These are phyloP conservation scores for Trematomus bernacchii DNA, from an alignment of 2,797 vertebrate species.

Conservation along the genomic window DNA sequence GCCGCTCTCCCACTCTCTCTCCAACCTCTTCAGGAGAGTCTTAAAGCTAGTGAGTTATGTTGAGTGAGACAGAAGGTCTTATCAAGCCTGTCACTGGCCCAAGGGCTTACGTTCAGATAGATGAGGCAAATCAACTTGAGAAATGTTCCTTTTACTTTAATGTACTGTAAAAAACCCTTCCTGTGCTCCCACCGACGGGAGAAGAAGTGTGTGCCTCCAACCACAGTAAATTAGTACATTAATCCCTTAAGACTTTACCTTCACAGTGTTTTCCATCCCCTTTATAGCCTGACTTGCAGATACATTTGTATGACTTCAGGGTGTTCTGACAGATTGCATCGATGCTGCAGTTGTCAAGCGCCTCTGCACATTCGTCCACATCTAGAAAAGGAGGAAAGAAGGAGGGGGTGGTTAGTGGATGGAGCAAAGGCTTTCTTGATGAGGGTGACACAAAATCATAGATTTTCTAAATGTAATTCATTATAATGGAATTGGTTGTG, in stretches of 20 bases:
- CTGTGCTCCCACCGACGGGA: not conserved
- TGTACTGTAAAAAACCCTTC: constrained; percentile 27
- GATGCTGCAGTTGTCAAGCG: constrained; percentile 97
- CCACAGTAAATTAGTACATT: constrained; percentile 37
- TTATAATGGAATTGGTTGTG: constrained; percentile 3
- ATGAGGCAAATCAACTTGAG: constrained; percentile 47
- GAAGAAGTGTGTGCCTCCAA: constrained; percentile 18
- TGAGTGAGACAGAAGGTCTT: constrained; percentile 69
- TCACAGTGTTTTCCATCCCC: constrained; percentile 98
- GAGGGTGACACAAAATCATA: not conserved
- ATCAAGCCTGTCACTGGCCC: constrained; percentile 54
- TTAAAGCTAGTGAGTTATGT: constrained; percentile 73
- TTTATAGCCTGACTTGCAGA: constrained; percentile 99
- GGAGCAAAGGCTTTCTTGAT: constrained; percentile 4
- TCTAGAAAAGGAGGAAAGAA: constrained; percentile 80
- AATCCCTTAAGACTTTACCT: constrained; percentile 84
- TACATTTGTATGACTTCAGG: constrained; percentile 96
- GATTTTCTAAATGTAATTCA: not conserved
- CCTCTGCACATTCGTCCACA: constrained; percentile 97
- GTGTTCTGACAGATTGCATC: constrained; percentile 99
- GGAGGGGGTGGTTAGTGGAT: constrained; percentile 15
- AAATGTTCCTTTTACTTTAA: constrained; percentile 38
- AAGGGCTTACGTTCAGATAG: constrained; percentile 37
- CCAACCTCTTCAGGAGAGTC: constrained; percentile 59
- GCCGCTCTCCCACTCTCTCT: constrained; percentile 20